phyloP scores from a whole-genome alignment of 35 echinoderm and acorn worm species.

The Diadema setosum region DNA sequence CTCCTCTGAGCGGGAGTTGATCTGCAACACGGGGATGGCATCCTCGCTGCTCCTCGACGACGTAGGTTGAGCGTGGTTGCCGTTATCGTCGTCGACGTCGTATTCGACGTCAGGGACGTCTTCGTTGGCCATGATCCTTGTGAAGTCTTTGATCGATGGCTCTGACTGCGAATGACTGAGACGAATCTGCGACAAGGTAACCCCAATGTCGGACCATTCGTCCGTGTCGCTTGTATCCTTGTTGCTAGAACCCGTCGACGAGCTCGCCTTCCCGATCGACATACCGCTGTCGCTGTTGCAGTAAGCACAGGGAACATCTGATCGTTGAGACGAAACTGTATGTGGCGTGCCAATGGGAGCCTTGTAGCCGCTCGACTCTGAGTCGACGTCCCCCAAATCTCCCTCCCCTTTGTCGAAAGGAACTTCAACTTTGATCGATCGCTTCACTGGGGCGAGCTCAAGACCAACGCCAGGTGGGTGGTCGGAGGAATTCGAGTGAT shows the following conservation, averaged over 20 bases:
- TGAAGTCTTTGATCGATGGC: background rate
- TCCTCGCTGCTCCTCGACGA: background rate
- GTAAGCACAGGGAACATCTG: background rate
- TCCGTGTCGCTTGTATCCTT: background rate
- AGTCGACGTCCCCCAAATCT: background rate
- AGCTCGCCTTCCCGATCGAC: background rate
- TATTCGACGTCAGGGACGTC: background rate
- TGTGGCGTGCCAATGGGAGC: background rate
- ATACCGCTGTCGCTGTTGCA: background rate
- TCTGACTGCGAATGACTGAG: slow-evolving; percentile 1
- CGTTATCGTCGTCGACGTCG: background rate
- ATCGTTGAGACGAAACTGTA: background rate
- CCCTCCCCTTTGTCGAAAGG: background rate
- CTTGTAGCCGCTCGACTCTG: background rate
- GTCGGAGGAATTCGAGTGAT: background rate
- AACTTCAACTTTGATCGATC: background rate
- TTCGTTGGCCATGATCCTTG: background rate
- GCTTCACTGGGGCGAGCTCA: background rate
- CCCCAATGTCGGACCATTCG: background rate
- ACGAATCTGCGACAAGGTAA: background rate
- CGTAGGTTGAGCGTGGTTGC: background rate
- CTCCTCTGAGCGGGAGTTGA: background rate
- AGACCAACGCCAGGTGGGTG: background rate
- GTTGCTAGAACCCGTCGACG: background rate
- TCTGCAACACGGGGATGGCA: background rate